Percentiles rank a stretch among this genome's conserved stretches.
phyloP scores from a whole-genome alignment of 1,140 invertebrate genomes.

The Zaprionus camerounensis region DNA sequence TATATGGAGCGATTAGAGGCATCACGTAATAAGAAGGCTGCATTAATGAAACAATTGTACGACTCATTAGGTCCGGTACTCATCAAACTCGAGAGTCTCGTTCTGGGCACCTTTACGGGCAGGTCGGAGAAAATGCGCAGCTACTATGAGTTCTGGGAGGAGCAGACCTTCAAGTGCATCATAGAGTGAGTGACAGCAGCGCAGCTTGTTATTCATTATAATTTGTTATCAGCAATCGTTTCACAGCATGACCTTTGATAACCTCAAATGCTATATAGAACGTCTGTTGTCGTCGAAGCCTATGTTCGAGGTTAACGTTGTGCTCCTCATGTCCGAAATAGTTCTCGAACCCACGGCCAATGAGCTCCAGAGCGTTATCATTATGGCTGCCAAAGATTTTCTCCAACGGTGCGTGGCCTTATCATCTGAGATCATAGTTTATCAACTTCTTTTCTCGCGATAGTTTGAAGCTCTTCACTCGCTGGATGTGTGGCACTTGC shows the following conservation, averaged over 20 bases:
- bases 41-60: constrained; percentile 89
- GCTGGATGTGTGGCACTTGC: constrained; percentile 94
- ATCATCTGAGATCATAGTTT: neutral
- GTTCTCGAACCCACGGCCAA: constrained; percentile 89
- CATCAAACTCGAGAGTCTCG: constrained; percentile 92
- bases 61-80: constrained; percentile 90
- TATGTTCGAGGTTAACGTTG: constrained; percentile 91
- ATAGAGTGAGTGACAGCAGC: constrained; percentile 80
- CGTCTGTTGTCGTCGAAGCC: constrained; percentile 86
- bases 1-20: constrained; percentile 85
- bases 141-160: constrained; percentile 90
- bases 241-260: constrained; percentile 85
- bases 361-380: constrained; percentile 91
- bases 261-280: constrained; percentile 89
- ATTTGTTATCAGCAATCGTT: neutral
- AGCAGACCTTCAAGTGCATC: constrained; percentile 87
- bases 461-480: constrained; percentile 89
- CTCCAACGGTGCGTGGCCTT: constrained; percentile 85
- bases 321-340: constrained; percentile 90
- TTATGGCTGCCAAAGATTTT: constrained; percentile 88
- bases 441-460: neutral
- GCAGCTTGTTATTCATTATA: neutral
- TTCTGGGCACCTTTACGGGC: constrained; percentile 88
- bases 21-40: constrained; percentile 88
- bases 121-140: constrained; percentile 87